Base-by-base conservation (phyloP, 2,888 invertebrate species). In the Caenorhabditis auriculariae region DNA sequence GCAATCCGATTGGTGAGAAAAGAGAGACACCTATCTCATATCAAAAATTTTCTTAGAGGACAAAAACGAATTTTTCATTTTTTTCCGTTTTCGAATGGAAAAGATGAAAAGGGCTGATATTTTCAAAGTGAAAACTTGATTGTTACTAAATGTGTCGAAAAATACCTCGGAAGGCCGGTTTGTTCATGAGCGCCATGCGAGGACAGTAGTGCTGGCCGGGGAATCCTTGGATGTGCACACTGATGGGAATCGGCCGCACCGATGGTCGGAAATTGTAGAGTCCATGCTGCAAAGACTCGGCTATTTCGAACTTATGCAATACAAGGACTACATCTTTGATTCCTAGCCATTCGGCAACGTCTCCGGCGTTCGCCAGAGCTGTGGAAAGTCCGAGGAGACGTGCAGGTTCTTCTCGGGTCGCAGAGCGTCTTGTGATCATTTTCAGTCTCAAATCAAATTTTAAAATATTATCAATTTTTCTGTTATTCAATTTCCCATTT, bases 171-270 rank as follows among this genome's bases (percentile, higher is more conserved):
- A 91, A 99, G 0, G 93, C 90, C 0, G 98, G 96, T 78, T 93
- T 91, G 85, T 99, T 99, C 98, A 99, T 99, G 0, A 94, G 90
- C 63, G 94, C 90, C 98, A 99, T 99, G 45, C 98, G 88, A 0
- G 98, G 98, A 79, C 98, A 99, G 84, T 98, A 99, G 83, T 98
- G 93, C 69, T 95, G 91, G 3, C 94, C 98, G 0, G 94, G 90
- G 82, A 93, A 98, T 0, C 98, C 98, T 47, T 89, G 88, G 74
- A 95, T 92, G 80, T 93, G 93, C 12, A 90, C 89, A 85, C 92
- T 92, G 35, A 98, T 85, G 0, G 96, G 96, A 12, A 99, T 96
- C 0, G 98, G 98, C 21, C 98, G 87, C 0, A 99, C 98, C 0
- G 93, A 91, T 0, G 98, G 95, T 54, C 94, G 88, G 82, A 99